Conservation (phyloP, 2,113 vertebrate species). For the Leptobrachium leishanense region DNA sequence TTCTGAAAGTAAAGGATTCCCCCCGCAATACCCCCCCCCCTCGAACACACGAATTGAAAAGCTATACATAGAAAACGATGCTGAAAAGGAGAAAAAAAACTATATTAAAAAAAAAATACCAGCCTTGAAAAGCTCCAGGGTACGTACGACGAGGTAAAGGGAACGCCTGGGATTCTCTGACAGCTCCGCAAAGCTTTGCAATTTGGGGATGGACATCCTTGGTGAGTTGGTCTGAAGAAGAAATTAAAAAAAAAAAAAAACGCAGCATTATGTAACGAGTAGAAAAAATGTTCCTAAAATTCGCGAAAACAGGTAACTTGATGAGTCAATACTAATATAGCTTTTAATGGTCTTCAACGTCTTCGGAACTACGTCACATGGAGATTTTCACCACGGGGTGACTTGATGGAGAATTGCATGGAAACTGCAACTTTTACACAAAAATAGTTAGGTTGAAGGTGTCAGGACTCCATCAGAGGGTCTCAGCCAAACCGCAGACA, state of each 20-base stretch:
- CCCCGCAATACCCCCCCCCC: slow-evolving; percentile 10
- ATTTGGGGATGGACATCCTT: not conserved
- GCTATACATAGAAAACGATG: slow-evolving; percentile 42
- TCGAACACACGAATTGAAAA: slow-evolving; percentile 1
- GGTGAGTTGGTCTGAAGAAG: not conserved
- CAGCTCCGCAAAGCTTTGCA: not conserved
- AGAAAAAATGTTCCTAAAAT: no score
- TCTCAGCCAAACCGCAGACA: no score
- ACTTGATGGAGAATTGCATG: no score
- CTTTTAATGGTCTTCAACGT: no score
- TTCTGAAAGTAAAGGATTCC: slow-evolving; percentile 39
- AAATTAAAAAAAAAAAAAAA: not conserved
- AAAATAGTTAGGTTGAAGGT: not conserved
- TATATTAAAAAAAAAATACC: not conserved
- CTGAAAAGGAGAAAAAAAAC: slow-evolving; percentile 16
- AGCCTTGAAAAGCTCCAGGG: not conserved
- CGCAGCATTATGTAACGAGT: no score
- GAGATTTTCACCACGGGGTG: no score
- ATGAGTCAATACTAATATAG: no score
- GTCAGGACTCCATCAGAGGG: no score
- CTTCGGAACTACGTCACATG: no score
- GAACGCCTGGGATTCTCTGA: slow-evolving; percentile 12
- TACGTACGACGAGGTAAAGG: not conserved
- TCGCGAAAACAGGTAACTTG: no score
- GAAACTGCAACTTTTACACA: no score